A percentile compares a stretch with the other conserved stretches of the same genome.
phyloP scores from a whole-genome alignment of 2,888 invertebrate species.

The Gibbula magus region DNA sequence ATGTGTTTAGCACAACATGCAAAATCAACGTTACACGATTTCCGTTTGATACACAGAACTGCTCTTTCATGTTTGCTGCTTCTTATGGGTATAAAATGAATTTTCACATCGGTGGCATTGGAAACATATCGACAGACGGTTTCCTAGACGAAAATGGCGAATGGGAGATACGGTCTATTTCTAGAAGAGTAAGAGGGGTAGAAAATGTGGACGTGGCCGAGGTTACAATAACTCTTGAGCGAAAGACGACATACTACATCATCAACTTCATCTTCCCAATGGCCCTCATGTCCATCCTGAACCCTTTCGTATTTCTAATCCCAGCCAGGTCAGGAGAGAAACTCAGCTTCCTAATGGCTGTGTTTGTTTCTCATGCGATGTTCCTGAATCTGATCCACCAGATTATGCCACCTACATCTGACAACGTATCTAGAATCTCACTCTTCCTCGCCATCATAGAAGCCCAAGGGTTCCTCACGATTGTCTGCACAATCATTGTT shows the following conservation, averaged over 20 bases:
- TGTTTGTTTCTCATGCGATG: slow-evolving; percentile 9
- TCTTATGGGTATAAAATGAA: not conserved
- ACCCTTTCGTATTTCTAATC: slow-evolving; percentile 13
- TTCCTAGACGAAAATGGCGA: not conserved
- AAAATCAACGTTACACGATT: not conserved
- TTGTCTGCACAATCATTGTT: not conserved
- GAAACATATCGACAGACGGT: too few relatives aligned
- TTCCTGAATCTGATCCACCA: slow-evolving; percentile 7
- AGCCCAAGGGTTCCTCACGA: slow-evolving; percentile 1
- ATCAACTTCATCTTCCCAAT: slow-evolving; percentile 14
- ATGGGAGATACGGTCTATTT: not conserved
- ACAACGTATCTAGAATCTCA: not conserved
- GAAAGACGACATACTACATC: not conserved
- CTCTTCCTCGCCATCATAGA: not conserved
- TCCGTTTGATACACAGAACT: not conserved
- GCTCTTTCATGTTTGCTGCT: not conserved
- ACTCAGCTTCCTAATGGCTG: not conserved
- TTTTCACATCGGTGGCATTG: not conserved
- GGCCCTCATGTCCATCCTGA: not conserved
- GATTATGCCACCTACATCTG: not conserved
- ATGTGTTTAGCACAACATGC: not conserved
- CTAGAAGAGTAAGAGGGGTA: not conserved
- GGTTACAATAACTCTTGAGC: not conserved
- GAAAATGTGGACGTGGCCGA: not conserved
- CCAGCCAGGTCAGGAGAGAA: slow-evolving; percentile 15